Conservation (phyloP, 2,113 vertebrate genomes). For the Calidris pugnax region DNA sequence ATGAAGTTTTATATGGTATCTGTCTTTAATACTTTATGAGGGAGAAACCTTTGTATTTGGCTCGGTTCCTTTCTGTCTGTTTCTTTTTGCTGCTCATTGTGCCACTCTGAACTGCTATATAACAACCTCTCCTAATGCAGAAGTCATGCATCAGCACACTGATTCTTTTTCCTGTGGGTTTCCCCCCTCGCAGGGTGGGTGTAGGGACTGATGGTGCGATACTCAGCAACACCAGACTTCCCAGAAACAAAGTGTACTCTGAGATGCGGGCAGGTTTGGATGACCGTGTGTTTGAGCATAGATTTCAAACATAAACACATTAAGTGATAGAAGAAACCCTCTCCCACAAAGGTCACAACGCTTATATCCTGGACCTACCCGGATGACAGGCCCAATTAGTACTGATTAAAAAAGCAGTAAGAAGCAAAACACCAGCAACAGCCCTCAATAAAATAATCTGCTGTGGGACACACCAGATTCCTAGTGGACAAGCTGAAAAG, state of each 20-base stretch:
- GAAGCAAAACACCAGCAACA: constrained; percentile 3
- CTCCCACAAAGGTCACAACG: background rate
- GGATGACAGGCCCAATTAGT: background rate
- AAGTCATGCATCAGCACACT: background rate
- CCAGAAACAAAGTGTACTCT: background rate
- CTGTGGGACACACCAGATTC: background rate
- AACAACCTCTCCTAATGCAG: background rate
- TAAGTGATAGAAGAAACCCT: background rate
- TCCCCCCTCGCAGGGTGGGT: background rate
- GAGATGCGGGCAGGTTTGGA: background rate
- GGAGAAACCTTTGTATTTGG: background rate
- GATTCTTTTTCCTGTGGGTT: background rate
- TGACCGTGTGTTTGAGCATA: background rate
- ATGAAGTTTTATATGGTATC: constrained; percentile 22
- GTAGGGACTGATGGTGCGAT: background rate
- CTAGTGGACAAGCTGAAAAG: background rate
- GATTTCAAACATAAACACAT: constrained; percentile 47
- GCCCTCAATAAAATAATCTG: background rate
- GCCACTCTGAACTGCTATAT: background rate
- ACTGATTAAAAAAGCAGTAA: background rate
- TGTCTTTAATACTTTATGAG: background rate
- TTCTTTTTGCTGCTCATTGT: background rate
- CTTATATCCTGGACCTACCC: background rate
- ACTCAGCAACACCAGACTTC: background rate
- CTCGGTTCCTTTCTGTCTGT: background rate